phyloP scores from a whole-genome alignment of 2,113 vertebrate genomes.

The Cyanoderma ruficeps region DNA sequence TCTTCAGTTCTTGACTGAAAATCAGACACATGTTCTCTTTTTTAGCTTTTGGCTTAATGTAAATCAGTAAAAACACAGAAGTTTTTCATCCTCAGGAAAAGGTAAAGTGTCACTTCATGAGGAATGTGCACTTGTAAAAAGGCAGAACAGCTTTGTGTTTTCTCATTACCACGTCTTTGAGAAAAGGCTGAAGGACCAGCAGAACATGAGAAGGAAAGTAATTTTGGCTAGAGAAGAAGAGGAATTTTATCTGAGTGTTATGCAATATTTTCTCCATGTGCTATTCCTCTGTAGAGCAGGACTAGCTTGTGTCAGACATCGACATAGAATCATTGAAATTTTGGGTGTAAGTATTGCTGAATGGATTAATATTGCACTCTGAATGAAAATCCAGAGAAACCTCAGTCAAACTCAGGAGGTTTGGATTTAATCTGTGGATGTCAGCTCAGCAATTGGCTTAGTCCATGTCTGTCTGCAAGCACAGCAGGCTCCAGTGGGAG shows the following conservation, averaged over 20 bases:
- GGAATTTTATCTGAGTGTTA: neutral
- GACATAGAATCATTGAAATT: neutral
- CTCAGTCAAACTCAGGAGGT: neutral
- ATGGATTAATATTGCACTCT: neutral
- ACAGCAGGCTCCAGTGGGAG: neutral
- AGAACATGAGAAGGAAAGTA: neutral
- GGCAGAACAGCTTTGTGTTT: neutral
- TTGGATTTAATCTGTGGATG: neutral
- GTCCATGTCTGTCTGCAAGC: neutral
- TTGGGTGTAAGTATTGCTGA: neutral
- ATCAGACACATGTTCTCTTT: neutral
- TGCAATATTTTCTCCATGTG: neutral
- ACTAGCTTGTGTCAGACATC: neutral
- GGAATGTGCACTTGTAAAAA: neutral
- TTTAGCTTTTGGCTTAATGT: neutral
- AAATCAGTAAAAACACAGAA: neutral
- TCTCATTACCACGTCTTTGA: neutral
- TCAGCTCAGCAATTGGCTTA: neutral
- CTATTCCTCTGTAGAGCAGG: neutral
- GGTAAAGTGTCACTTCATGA: neutral
- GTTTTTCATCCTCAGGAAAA: neutral
- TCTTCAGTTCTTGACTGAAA: neutral
- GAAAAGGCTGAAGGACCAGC: neutral
- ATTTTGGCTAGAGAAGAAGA: neutral
- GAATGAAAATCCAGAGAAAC: neutral